Evolutionary conservation across 2,113 vertebrate species (phyloP), one percentile per base, ranked within the genome.

Genomic region (Cyprinodon variegatus): DNA sequence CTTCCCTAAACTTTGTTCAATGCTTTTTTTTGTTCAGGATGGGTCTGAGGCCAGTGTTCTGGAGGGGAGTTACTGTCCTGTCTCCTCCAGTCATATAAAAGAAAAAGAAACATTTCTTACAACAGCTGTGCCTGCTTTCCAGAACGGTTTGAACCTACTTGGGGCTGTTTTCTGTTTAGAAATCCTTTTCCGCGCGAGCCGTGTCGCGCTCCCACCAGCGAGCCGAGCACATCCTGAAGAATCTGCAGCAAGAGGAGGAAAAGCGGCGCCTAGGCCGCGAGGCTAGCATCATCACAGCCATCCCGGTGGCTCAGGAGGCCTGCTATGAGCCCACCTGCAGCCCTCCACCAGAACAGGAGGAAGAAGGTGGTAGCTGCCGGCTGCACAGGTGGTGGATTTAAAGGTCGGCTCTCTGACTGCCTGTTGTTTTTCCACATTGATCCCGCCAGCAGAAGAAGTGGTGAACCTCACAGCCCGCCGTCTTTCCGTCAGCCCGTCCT

Each of bases 181-280:
- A 99, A 93, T 99, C 98, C 0, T 99, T 99, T 91, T 99, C 98
- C 0, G 98, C 98, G 0, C 94, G 97, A 61, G 98, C 98, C 1
- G 98, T 99, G 75, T 99, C 98, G 0, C 97, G 98, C 62, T 99
- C 98, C 79, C 98, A 99, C 90, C 98, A 99, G 88, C 93, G 98
- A 62, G 98, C 98, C 0, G 98, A 99, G 84, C 98, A 99, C 79
- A 99, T 99, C 90, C 94, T 99, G 83, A 99, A 98, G 93, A 99
- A 99, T 90, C 93, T 99, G 90, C 98, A 99, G 83, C 98, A 99
- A 81, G 97, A 99, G 78, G 98, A 99, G 53, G 98, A 99, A 89
- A 98, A 98, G 90, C 95, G 98, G 14, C 95, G 98, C 0, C 92
- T 99, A 67, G 98, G 98, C 41, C 92, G 98, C 3, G 98, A 99